Evolutionary conservation across 2,113 vertebrate genomes (phyloP), one percentile per base, ranked within the genome.

Genomic region (Periophthalmus modestus): DNA sequence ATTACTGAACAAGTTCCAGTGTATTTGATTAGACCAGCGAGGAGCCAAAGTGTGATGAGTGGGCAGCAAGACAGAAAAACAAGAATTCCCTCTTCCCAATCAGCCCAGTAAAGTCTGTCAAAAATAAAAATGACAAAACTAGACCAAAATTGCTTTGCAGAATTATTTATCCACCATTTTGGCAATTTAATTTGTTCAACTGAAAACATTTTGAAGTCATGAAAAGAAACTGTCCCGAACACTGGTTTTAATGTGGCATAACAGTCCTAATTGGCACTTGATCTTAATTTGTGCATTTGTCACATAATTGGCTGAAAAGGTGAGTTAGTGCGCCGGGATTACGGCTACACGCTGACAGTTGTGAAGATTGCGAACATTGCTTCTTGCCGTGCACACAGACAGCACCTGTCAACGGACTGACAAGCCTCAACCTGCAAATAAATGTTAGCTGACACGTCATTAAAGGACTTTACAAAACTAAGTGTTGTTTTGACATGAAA

Each of bases 401-500:
- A 69, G 73, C 58, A 77, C 63, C 69, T 84, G 82, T 81, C 73
- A 18, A 73, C 58, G 54, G 68, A 58, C 67, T 84, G 87, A 88
- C 86, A 85, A 81, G 73, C 77, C 63, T 68, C 75, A 82, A 80
- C 66, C n/a, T 1, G 69, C 52, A 73, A 78, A 86, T 88, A 89
- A 87, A 89, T 87, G 82, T 78, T 79, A 81, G 69, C 80, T 83
- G 87, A 90, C 92, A 90, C 70, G 68, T 73, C 73, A 82, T 85
- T 88, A 87, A 87, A 86, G 78, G 68, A 78, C 72, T 86, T 87
- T 79, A 72, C 76, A 79, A 84, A 88, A 85, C 69, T 71, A 82
- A 88, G 71, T 81, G 82, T 81, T 87, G 82, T 84, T 78, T 75
- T 92, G 89, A 92, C 89, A 84, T 68, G 69, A 78, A 81, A 87